phyloP scores from a whole-genome alignment of 2,113 vertebrate genomes.

The Nannobrachium achirus region DNA sequence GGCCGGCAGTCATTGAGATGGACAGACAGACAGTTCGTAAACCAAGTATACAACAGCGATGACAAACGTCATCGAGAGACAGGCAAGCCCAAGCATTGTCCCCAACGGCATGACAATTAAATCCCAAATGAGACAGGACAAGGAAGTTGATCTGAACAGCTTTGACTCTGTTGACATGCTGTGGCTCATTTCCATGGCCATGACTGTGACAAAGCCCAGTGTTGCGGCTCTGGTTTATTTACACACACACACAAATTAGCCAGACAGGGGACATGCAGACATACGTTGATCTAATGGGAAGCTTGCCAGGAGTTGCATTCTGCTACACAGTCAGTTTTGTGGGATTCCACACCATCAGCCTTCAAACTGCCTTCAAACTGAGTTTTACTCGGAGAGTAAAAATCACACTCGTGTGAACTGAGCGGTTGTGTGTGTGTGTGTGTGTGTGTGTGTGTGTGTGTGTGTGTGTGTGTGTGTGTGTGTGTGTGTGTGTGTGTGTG shows the following conservation, averaged over 20 bases:
- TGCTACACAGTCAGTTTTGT: slow-evolving; percentile 16
- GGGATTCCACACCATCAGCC: too few relatives aligned
- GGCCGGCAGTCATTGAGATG: neutral
- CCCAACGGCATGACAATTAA: neutral
- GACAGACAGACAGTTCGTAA: neutral
- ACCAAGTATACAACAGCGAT: slow-evolving; percentile 2
- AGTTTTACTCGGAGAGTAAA: too few relatives aligned
- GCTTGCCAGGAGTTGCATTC: slow-evolving; percentile 27
- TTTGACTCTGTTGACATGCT: slow-evolving; percentile 60
- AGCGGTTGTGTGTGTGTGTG: too few relatives aligned
- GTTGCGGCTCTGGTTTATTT: slow-evolving; percentile 68
- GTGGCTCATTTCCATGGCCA: slow-evolving; percentile 69
- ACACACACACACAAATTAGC: slow-evolving; percentile 78
- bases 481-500: too few relatives aligned
- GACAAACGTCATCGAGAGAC: neutral
- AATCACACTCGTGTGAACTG: too few relatives aligned
- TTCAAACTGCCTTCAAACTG: too few relatives aligned
- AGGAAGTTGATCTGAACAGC: slow-evolving; percentile 65
- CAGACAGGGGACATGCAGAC: slow-evolving; percentile 38
- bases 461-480: too few relatives aligned
- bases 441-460: too few relatives aligned
- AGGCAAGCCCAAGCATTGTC: neutral
- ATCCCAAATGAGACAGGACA: slow-evolving; percentile 31
- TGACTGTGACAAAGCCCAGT: slow-evolving; percentile 43
- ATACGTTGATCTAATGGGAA: slow-evolving; percentile 38